Base-by-base conservation (phyloP, 2,113 vertebrate species). In the Bufo bufo region DNA sequence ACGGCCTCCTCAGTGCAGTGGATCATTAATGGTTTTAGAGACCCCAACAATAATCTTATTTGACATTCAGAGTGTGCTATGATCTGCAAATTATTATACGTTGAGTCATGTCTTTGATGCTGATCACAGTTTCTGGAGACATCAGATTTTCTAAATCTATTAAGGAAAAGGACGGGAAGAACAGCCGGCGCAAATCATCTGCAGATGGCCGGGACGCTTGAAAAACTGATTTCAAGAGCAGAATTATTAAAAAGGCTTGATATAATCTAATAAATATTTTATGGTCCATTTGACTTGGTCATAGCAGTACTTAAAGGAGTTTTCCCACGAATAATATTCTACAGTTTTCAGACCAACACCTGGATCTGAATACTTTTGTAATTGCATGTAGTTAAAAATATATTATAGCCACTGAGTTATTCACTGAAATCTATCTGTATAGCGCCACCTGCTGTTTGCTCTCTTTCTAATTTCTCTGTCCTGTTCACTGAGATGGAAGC, bases 81-180 rank as follows among this genome's bases (percentile, higher is more conserved):
- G 59, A 80, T 86, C 85, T 86, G 77, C 77, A 80, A 58, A 87
- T 69, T 80, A 71, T 87, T 87, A 63, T 47, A 33, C 14, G 72
- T 75, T 59, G 74, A 78, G 72, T 86, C 74, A 23, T 17, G 33
- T 63, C 79, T 82, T 87, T 87, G 86, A 87, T 87, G 79, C 71
- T 87, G 77, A 74, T 82, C 65, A 58, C 66, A 20, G 63, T 87
- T 87, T 87, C 79, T 61, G 54, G 79, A 74, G 71, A 82, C 69
- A 82, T 87, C 45, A 61, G 54, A 63, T 82, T 63, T 63, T 66
- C 61, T 43, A 82, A 82, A 72, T 75, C 45, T 82, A 87, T 82
- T 81, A 63, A 50, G 58, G 69, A 14, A 50, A 50, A 72, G 50
- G 50, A 72, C 14, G 6, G 52, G 65, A 56, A 6, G 59, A 82